phyloP scores from a whole-genome alignment of 2,113 vertebrate genomes.

The Benitochromis conjunctus region DNA sequence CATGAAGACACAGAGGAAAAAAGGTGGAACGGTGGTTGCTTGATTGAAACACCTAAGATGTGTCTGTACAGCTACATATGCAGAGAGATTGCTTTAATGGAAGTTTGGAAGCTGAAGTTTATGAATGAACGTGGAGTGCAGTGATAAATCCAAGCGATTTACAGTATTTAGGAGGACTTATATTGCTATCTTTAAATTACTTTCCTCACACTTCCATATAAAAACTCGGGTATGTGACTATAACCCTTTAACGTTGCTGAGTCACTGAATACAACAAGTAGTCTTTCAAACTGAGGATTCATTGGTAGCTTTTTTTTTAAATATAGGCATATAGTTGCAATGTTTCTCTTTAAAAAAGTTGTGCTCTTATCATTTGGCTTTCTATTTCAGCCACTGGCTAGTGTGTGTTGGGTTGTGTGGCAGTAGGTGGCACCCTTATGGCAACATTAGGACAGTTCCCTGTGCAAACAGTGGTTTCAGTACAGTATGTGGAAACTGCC shows the following conservation, averaged over 20 bases:
- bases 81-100: not conserved
- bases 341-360: conserved; percentile 21
- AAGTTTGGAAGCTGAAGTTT: not conserved
- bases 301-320: conserved; percentile 20
- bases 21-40: not conserved
- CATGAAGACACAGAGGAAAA: not conserved
- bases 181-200: conserved; percentile 36
- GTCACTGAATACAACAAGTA: not conserved
- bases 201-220: not conserved
- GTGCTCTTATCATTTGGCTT: conserved; percentile 35
- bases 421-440: conserved; percentile 29
- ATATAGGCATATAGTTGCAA: not conserved
- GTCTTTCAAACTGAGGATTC: conserved; percentile 7
- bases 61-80: not conserved
- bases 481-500: conserved; percentile 19
- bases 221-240: conserved; percentile 13
- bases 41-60: not conserved
- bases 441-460: conserved; percentile 25
- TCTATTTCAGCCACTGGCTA: not conserved
- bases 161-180: not conserved
- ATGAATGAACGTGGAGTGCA: not conserved
- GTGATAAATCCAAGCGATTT: not conserved
- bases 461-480: conserved; percentile 38
- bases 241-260: not conserved
- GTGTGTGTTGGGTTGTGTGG: conserved; percentile 11